These are phyloP conservation scores for Lophius americanus DNA, from an alignment of 2,797 vertebrate species.

Conservation along the genomic window DNA sequence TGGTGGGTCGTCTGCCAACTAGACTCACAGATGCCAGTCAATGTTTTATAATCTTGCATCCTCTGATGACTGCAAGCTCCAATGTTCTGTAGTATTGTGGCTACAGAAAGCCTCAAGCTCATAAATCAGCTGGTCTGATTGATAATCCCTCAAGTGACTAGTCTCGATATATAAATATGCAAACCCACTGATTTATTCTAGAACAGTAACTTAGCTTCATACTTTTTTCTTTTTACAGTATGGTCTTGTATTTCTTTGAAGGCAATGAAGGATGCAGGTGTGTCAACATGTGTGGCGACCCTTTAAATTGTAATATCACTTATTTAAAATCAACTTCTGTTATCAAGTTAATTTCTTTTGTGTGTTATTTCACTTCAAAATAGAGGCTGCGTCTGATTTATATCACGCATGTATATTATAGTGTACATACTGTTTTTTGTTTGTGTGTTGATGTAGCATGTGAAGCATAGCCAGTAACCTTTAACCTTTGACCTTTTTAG, in stretches of 20 bases:
- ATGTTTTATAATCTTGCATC: neutral
- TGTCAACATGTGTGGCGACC: conserved; percentile 11
- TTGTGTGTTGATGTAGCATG: conserved; percentile 70
- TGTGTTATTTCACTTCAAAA: conserved; percentile 78
- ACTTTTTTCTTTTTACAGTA: conserved; percentile 17
- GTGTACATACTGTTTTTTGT: conserved; percentile 84
- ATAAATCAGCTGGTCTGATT: conserved; percentile 79
- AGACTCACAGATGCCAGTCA: conserved; percentile 12
- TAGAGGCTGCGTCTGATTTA: conserved; percentile 72
- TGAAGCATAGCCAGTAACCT: conserved; percentile 46
- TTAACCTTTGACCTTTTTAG: conserved; percentile 57
- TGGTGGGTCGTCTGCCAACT: neutral
- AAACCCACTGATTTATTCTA: conserved; percentile 40
- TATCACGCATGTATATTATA: conserved; percentile 88
- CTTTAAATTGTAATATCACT: conserved; percentile 43
- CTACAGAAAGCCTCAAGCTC: conserved; percentile 52
- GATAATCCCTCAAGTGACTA: conserved; percentile 37
- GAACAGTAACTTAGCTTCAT: conserved; percentile 7
- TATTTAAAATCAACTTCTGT: conserved; percentile 76
- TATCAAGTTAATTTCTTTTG: conserved; percentile 70
- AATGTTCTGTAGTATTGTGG: conserved; percentile 16
- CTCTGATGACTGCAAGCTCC: conserved; percentile 29
- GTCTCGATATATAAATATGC: conserved; percentile 49
- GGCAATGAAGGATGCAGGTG: conserved; percentile 5
- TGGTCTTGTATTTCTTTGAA: conserved; percentile 4